A percentile compares a stretch with the other conserved stretches of the same genome.
These are phyloP conservation scores for Epinotia nisella DNA, from an alignment of 2,888 invertebrate species.

Conservation along the genomic window DNA sequence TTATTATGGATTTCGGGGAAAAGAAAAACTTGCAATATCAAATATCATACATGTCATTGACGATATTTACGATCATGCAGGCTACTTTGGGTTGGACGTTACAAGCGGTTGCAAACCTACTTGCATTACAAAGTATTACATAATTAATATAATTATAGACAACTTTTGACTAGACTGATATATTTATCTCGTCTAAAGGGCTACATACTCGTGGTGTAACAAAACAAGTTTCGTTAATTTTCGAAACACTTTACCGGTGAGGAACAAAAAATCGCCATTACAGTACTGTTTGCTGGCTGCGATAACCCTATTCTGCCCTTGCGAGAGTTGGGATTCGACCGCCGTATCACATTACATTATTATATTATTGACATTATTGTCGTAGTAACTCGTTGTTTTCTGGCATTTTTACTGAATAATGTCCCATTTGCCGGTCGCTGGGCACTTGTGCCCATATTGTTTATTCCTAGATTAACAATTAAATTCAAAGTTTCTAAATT, in stretches of 20 bases:
- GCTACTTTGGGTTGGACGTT: neutral
- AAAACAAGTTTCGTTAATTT: neutral
- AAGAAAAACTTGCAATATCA: constrained; percentile 18
- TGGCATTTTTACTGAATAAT: constrained; percentile 57
- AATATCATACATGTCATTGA: constrained; percentile 33
- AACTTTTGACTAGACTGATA: neutral
- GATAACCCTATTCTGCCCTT: constrained; percentile 62
- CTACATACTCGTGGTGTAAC: neutral
- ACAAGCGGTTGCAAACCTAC: neutral
- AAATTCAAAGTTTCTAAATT: constrained; percentile 4
- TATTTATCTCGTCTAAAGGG: neutral
- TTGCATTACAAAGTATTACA: neutral
- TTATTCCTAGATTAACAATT: neutral
- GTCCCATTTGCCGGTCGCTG: constrained; percentile 51
- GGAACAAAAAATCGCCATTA: neutral
- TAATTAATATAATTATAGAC: constrained; percentile 1
- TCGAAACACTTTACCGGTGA: neutral
- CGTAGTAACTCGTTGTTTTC: constrained; percentile 55
- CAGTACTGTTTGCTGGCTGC: constrained; percentile 45
- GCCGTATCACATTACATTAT: too few species aligned
- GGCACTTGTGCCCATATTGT: constrained; percentile 33
- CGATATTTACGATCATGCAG: constrained; percentile 16
- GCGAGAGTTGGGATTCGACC: constrained; percentile 46
- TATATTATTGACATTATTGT: constrained; percentile 49
- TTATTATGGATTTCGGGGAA: constrained; percentile 3